Evolutionary conservation across 2,113 vertebrate species (phyloP), one percentile per base, ranked within the genome.

Genomic region (Miniopterus natalensis): DNA sequence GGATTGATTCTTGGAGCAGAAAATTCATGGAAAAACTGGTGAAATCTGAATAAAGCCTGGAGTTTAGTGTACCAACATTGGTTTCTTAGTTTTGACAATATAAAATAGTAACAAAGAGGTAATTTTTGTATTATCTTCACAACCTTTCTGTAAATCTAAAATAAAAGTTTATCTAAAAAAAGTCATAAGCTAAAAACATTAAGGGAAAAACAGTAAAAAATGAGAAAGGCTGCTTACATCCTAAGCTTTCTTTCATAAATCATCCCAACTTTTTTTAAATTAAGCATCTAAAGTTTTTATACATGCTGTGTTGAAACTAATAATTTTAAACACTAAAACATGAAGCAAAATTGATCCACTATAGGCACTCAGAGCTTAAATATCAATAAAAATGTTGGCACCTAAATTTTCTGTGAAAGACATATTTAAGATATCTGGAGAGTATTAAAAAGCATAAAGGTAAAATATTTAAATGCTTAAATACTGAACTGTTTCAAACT

Each of bases 191-290:
- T 92, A 85, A 63, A 80, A 91, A 77, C 55, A 59, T 65, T 49
- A 88, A 90, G 14, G 57, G 57, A 90, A 87, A 90, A 95, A 87
- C 53, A 47, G 29, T 6, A 90, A 9, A 87, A 92, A 90, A 83
- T 57, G 47, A 87, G 25, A 36, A 80, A 15, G 18, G n/a, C 45
- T 47, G 14, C 21, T 93, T 83, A 77, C 9, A 86, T 45, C 55
- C 29, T 42, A 87, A 87, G 59, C 6, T 23, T 83, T 63, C 66
- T 25, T 31, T 74, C 61, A 51, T 59, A 66, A 87, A 92, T 61
- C 77, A 90, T 57, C 4, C n/a, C 31, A 85, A 47, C 47, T 78
- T 85, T n/a, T n/a, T n/a, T n/a, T n/a, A n/a, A n/a, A 73, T 31
- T 45, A 92, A 75, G 59, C 36, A 66, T 49, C 66, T 61, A 2